Conservation (phyloP, 2,113 vertebrate species). For the Perccottus glenii region DNA sequence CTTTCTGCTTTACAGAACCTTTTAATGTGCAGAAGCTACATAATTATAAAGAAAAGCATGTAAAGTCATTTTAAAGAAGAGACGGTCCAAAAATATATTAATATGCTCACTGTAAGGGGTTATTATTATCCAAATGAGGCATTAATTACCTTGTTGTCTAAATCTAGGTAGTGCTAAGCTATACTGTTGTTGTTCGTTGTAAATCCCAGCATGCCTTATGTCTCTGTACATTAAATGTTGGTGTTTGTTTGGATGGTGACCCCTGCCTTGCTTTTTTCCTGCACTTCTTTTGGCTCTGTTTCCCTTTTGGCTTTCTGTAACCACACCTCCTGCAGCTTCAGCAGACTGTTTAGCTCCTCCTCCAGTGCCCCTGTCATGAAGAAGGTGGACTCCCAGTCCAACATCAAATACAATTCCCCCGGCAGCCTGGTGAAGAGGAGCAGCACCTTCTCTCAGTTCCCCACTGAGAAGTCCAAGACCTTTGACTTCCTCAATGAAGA, state of each 20-base stretch:
- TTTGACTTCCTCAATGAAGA: slow-evolving; percentile 97
- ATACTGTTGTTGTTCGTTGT: not conserved
- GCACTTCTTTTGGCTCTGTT: slow-evolving; percentile 42
- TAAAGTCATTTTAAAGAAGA: too few species aligned
- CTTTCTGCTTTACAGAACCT: too few species aligned
- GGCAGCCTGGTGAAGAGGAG: slow-evolving; percentile 79
- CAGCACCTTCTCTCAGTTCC: slow-evolving; percentile 93
- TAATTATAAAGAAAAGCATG: too few species aligned
- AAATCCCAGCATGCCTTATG: slow-evolving; percentile 64
- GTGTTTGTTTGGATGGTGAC: slow-evolving; percentile 56
- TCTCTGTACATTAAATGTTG: slow-evolving; percentile 40
- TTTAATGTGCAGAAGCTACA: too few species aligned
- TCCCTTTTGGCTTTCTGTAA: slow-evolving; percentile 50
- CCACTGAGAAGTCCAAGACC: slow-evolving; percentile 87
- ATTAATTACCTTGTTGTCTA: too few species aligned
- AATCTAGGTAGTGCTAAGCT: slow-evolving; percentile 14
- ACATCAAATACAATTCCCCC: slow-evolving; percentile 90
- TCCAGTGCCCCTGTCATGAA: slow-evolving; percentile 84
- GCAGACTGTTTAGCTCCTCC: slow-evolving; percentile 95
- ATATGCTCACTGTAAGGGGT: too few species aligned
- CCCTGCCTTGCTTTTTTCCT: slow-evolving; percentile 42
- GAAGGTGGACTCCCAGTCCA: slow-evolving; percentile 87
- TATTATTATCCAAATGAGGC: too few species aligned
- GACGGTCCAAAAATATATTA: too few species aligned
- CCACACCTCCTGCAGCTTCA: slow-evolving; percentile 84